Evolutionary conservation across 1,140 invertebrate genomes (phyloP).

Genomic region (Neotoxoptera formosana): DNA sequence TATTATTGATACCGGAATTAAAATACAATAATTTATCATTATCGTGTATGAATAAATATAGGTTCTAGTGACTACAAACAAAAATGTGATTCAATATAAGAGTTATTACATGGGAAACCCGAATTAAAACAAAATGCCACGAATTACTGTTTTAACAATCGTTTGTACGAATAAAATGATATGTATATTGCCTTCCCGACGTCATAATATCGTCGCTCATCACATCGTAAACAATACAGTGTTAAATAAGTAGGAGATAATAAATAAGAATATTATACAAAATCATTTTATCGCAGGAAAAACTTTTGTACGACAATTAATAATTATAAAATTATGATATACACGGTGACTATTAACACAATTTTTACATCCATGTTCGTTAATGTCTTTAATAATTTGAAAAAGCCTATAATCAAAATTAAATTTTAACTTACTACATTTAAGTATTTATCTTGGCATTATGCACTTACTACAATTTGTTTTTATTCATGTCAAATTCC

Average conservation of each 20-base stretch:
- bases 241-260: not conserved
- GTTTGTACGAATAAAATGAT: not conserved
- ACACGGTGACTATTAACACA: too few relatives aligned
- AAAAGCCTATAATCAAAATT: too few relatives aligned
- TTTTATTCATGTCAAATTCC: not conserved
- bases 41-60: not conserved
- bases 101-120: not conserved
- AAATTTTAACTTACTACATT: not conserved
- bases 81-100: not conserved
- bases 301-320: not conserved
- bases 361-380: too few relatives aligned
- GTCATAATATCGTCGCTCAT: not conserved
- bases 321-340: too few relatives aligned
- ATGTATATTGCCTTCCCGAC: not conserved
- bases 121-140: not conserved
- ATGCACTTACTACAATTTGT: not conserved
- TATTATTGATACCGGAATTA: not conserved
- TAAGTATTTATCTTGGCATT: too few relatives aligned
- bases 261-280: not conserved
- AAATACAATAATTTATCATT: not conserved
- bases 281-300: not conserved
- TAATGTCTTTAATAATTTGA: too few relatives aligned
- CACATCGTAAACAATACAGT: not conserved
- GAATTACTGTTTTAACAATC: not conserved
- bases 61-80: not conserved